Evolutionary conservation across 2,888 invertebrate species (phyloP), one percentile per base, ranked within the genome.

Genomic region (Conops quadrifasciatus): DNA sequence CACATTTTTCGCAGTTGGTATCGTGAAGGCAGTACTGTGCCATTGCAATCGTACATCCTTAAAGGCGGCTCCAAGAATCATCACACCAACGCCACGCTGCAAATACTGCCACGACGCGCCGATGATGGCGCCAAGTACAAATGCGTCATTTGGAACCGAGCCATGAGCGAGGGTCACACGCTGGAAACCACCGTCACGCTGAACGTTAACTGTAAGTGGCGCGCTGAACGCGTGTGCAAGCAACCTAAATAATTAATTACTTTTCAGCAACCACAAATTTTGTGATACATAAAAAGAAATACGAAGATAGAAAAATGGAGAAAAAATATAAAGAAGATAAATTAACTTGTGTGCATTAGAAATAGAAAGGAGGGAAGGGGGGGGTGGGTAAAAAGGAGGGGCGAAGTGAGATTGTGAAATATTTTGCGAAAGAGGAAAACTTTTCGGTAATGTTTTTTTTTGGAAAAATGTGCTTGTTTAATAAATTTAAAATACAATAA

Each of bases 91-190:
- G 92, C 93, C 11, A 92, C 93, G 49, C 88, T 96, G 72, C 89
- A 90, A 65, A 87, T 96, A 80, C 90, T 89, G 75, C 96, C 96
- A 26, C 89, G 90, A 67, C 90, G 93, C 76, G 93, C 94, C 76
- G 95, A 96, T 84, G 96, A 96, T 82, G 92, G 93, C 53, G 92
- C 94, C 73, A 88, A 90, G 70, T 95, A 92, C 87, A 90, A 93
- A 75, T 96, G 96, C 86, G 92, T 93, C 77, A 95, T 96, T 74
- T 93, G 93, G 90, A 96, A 96, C 87, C 88, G 96, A 71, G 96
- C 96, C 78, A 92, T 96, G 90, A 89, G 91, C 11, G 92, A 93
- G 75, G 93, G 92, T 67, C 90, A 91, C 73, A 93, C 93, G 79
- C 88, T 95, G 75, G 94, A 94, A 80, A 90, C 94, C 63, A 90